Evolutionary conservation across 1,140 invertebrate species (phyloP).

Genomic region (Acromyrmex echinatior): DNA sequence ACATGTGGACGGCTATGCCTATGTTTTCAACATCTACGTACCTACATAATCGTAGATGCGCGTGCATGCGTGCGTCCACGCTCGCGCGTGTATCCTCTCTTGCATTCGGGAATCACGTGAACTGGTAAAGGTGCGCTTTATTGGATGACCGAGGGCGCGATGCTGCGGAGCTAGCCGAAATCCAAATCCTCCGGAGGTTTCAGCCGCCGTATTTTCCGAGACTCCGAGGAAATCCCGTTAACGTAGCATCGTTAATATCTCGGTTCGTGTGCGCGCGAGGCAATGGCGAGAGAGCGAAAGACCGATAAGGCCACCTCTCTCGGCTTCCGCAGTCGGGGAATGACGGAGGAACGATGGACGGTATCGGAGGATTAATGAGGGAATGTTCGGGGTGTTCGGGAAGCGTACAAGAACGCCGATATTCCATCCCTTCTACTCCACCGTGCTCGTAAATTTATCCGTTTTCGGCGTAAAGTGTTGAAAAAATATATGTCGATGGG

Average conservation of each 20-base stretch:
- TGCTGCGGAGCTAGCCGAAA: conserved; percentile 71
- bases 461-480: conserved; percentile 28
- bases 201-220: conserved; percentile 76
- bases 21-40: not conserved
- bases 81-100: not conserved
- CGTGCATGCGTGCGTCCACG: not conserved
- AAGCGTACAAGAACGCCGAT: conserved; percentile 47
- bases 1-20: not conserved
- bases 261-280: conserved; percentile 62
- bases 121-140: conserved; percentile 48
- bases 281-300: conserved; percentile 38
- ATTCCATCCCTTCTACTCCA: conserved; percentile 1
- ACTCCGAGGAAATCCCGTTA: conserved; percentile 80
- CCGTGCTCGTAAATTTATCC: conserved; percentile 51
- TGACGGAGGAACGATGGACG: conserved; percentile 58
- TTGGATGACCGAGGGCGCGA: conserved; percentile 52
- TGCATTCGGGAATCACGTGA: not conserved
- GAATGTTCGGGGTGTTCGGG: conserved; percentile 66
- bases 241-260: conserved; percentile 79
- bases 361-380: conserved; percentile 76
- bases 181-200: conserved; percentile 76
- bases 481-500: conserved; percentile 30
- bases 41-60: not conserved
- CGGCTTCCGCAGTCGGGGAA: conserved; percentile 58
- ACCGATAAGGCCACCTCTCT: conserved; percentile 65